Evolutionary conservation across 2,888 invertebrate species (phyloP).

Genomic region (Athripsodes cinereus): DNA sequence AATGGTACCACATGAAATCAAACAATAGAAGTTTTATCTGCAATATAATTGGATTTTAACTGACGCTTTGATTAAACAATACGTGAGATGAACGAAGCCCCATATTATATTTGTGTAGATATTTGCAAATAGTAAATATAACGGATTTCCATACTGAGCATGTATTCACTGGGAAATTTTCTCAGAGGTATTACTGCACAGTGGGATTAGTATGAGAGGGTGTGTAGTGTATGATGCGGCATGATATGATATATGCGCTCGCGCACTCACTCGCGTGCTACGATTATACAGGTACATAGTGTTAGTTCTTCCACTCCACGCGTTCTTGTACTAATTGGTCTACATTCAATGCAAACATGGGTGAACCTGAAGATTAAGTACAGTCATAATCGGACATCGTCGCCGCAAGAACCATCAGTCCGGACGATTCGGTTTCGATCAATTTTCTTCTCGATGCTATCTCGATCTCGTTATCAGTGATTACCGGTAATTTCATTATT

Average conservation of each 20-base stretch:
- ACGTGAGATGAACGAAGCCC: no score
- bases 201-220: no score
- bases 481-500: neutral
- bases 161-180: no score
- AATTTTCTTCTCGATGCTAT: no score
- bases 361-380: conserved; percentile 10
- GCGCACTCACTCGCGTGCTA: conserved; percentile 7
- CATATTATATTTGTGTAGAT: no score
- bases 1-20: no score
- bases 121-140: no score
- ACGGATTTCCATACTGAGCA: no score
- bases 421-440: neutral
- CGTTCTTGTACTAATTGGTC: conserved; percentile 12
- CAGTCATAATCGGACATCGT: conserved; percentile 22
- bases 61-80: no score
- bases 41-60: no score
- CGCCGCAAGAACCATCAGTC: conserved; percentile 4
- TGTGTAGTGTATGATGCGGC: neutral
- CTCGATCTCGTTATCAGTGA: neutral
- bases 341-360: conserved; percentile 13
- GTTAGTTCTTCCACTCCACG: neutral
- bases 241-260: neutral
- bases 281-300: neutral
- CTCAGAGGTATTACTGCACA: no score
- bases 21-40: no score